phyloP scores from a whole-genome alignment of 1,140 invertebrate species.

The Camponotus vicinus region DNA sequence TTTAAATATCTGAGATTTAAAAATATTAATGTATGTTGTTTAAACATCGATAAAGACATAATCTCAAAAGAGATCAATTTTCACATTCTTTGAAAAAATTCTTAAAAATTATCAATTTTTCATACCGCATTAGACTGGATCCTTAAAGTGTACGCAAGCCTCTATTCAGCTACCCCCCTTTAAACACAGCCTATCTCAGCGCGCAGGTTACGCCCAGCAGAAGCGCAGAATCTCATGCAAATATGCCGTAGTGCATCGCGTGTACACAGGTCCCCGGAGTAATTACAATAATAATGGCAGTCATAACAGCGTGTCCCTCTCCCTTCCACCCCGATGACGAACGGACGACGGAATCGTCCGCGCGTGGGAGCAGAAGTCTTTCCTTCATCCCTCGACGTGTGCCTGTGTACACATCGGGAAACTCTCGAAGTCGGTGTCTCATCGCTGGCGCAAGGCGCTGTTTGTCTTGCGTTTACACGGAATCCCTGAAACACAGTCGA shows the following conservation, averaged over 20 bases:
- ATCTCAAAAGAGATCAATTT: too few relatives aligned
- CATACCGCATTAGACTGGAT: too few relatives aligned
- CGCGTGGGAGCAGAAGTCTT: slow-evolving; percentile 36
- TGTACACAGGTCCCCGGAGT: slow-evolving; percentile 55
- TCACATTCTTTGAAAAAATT: too few relatives aligned
- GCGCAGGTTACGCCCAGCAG: slow-evolving; percentile 49
- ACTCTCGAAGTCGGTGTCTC: slow-evolving; percentile 69
- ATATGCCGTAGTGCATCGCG: slow-evolving; percentile 28
- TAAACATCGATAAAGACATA: too few relatives aligned
- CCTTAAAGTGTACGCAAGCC: neutral
- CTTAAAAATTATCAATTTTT: too few relatives aligned
- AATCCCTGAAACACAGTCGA: slow-evolving; percentile 77
- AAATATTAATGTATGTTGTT: too few relatives aligned
- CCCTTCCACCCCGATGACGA: neutral
- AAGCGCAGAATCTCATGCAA: slow-evolving; percentile 58
- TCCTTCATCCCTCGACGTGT: slow-evolving; percentile 37
- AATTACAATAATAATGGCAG: slow-evolving; percentile 74
- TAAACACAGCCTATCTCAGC: slow-evolving; percentile 54
- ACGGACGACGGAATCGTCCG: neutral
- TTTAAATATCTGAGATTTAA: too few relatives aligned
- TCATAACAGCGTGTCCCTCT: slow-evolving; percentile 20
- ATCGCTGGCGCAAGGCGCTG: slow-evolving; percentile 51
- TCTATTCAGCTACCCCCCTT: slow-evolving; percentile 24
- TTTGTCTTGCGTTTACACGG: slow-evolving; percentile 79
- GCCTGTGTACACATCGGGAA: slow-evolving; percentile 69